phyloP scores from a whole-genome alignment of 1,140 invertebrate species.

The Drosophila repleta region DNA sequence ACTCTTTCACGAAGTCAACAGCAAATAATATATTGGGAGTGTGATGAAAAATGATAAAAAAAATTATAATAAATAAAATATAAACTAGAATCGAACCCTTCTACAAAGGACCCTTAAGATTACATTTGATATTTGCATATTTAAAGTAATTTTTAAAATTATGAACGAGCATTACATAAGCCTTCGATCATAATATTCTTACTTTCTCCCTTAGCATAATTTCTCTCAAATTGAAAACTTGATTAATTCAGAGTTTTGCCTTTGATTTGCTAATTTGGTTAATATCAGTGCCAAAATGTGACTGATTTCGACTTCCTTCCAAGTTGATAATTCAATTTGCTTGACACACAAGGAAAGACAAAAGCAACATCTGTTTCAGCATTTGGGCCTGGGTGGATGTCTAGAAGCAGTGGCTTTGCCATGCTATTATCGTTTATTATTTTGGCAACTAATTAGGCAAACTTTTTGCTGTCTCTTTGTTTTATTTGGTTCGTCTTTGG shows the following conservation, averaged over 20 bases:
- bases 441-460: slow-evolving; percentile 77
- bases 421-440: slow-evolving; percentile 53
- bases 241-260: slow-evolving; percentile 1
- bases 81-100: too few species aligned
- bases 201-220: too few species aligned
- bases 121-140: too few species aligned
- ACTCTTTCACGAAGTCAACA: too few species aligned
- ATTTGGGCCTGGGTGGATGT: background rate
- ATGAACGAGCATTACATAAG: too few species aligned
- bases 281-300: background rate
- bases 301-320: slow-evolving; percentile 18
- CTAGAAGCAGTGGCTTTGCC: slow-evolving; percentile 22
- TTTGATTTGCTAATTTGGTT: slow-evolving; percentile 8
- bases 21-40: too few species aligned
- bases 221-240: too few species aligned
- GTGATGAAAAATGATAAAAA: too few species aligned
- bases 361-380: slow-evolving; percentile 23
- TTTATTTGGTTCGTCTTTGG: slow-evolving; percentile 21
- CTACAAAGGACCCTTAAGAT: too few species aligned
- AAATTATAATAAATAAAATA: too few species aligned
- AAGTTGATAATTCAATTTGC: slow-evolving; percentile 67
- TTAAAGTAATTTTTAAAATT: too few species aligned
- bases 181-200: too few species aligned
- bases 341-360: slow-evolving; percentile 11
- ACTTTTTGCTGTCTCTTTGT: slow-evolving; percentile 59